Base-by-base conservation (phyloP, 2,888 invertebrate genomes). In the Amphiduros pacificus region DNA sequence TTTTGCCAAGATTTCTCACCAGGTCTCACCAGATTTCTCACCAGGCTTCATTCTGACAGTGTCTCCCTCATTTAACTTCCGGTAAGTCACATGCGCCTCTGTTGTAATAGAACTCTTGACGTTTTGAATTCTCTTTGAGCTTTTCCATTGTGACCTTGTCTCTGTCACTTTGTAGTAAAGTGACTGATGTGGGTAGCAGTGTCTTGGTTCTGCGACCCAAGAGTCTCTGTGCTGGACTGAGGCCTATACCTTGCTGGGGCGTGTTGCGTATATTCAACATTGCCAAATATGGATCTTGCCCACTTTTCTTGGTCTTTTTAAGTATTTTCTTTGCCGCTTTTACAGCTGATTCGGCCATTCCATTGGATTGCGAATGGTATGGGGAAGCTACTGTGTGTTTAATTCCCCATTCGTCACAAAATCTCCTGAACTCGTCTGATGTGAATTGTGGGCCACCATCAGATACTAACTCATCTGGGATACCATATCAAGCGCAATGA, bases 371-470 rank as follows among this genome's bases (percentile, higher is more conserved):
- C 14, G 52, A 29, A 29, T 52, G 52, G 52, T 26, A 52, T 17
- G 29, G 52, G 29, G 17, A 14, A 26, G 29, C 26, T 4, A 29
- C 29, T 5, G 27, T 50, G 41, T 71, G 66, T 24, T 50, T 9
- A 24, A 70, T 72, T 6, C 66, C 66, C 54, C 64, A 64, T 9
- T 56, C 17, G 28, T 44, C 26, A 24, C 63, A 60, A 51, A 70
- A 71, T 20, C 28, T 14, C 11, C 54, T 17, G 44, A 73, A 68
- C 48, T 69, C 68, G 4, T 58, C 55, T 54, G 67, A 63, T 9
- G 56, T 61, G 62, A 73, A 75, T 27, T 50, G 51, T 24, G 67
- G 49, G 14, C 60, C 67, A 63, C 69, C 74, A 48, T 74, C 71
- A 4, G 57, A 55, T 2, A 70, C 67, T 14, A 73, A 17, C n/a